These are phyloP conservation scores for Theristicus caerulescens DNA, from an alignment of 2,113 vertebrate species.

Conservation along the genomic window DNA sequence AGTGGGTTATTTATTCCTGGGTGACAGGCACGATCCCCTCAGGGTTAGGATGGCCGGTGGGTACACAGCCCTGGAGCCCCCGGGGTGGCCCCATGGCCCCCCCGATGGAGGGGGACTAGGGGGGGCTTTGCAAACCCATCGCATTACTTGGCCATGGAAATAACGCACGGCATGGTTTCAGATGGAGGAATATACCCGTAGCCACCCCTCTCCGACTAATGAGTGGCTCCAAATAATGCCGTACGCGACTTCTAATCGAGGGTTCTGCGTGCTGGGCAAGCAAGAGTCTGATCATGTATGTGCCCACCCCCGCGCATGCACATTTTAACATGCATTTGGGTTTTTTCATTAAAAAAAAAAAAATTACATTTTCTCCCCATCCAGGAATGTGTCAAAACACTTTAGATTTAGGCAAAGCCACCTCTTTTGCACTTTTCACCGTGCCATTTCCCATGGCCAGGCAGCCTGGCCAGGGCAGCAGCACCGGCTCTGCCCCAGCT, in stretches of 20 bases:
- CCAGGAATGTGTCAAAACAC: neutral
- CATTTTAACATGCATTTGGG: neutral
- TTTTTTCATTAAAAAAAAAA: neutral
- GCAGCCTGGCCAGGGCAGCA: neutral
- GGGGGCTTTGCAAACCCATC: neutral
- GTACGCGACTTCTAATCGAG: rapidly evolving
- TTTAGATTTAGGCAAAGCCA: neutral
- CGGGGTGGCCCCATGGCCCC: rapidly evolving
- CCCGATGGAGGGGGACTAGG: neutral
- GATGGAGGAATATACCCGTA: neutral
- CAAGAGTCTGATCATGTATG: neutral
- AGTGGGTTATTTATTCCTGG: rapidly evolving
- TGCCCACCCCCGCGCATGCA: neutral
- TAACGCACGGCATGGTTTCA: rapidly evolving
- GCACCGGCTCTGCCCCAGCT: neutral
- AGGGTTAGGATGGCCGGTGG: neutral
- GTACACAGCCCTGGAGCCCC: neutral
- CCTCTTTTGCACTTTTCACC: neutral
- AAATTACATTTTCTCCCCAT: neutral
- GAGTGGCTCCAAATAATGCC: neutral
- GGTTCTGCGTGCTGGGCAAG: neutral
- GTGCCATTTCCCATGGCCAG: rapidly evolving
- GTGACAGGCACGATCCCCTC: neutral
- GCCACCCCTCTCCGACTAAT: neutral
- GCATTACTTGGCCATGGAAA: rapidly evolving